Evolutionary conservation across 2,113 vertebrate genomes (phyloP).

Genomic region (Kryptolebias marmoratus): DNA sequence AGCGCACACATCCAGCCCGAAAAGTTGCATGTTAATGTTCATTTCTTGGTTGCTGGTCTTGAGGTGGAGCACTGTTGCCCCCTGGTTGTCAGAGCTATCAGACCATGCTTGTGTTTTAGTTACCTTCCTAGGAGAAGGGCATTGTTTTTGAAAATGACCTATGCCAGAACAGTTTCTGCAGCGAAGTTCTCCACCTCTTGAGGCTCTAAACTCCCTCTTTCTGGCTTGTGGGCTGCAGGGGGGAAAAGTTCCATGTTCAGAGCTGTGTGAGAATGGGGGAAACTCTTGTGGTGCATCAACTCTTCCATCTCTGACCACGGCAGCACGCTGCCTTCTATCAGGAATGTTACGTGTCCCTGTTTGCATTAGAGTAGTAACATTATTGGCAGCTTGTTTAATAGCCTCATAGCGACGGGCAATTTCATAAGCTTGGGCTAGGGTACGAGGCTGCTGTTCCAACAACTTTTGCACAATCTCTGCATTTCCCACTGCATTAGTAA

Average conservation of each 20-base stretch:
- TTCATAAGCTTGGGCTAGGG: not conserved
- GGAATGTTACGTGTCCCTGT: not conserved
- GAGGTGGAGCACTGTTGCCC: not conserved
- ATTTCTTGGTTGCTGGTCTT: no score
- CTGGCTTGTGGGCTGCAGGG: not conserved
- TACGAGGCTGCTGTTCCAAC: not conserved
- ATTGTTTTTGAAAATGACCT: not conserved
- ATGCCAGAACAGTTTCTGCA: not conserved
- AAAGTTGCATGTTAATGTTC: no score
- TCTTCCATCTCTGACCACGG: not conserved
- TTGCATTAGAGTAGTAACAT: not conserved
- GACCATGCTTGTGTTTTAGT: not conserved
- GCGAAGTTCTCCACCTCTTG: not conserved
- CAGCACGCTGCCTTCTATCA: not conserved
- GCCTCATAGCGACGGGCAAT: not conserved
- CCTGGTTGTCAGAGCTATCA: not conserved
- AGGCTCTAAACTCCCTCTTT: not conserved
- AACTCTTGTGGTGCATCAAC: not conserved
- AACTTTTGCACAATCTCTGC: not conserved
- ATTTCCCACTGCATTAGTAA: not conserved
- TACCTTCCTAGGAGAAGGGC: not conserved
- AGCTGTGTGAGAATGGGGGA: not conserved
- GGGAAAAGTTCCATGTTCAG: not conserved
- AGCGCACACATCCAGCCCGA: no score
- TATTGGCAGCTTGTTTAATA: not conserved